These are phyloP conservation scores for Drosophila truncata DNA, from an alignment of 1,140 invertebrate species.

Conservation along the genomic window DNA sequence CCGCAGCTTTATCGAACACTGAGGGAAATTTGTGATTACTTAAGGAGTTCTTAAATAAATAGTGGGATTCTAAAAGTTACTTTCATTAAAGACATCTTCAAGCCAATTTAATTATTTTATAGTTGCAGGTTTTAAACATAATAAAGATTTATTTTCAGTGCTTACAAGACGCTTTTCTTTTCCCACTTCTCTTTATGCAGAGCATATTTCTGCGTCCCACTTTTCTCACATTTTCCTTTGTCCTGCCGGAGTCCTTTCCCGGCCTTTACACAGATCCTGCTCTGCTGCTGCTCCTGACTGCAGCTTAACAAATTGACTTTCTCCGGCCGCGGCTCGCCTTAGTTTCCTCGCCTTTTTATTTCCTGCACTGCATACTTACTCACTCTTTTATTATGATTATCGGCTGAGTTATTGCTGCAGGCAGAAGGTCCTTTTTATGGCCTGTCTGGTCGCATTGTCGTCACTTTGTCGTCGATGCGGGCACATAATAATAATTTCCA, in stretches of 20 bases:
- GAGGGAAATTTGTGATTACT: not conserved
- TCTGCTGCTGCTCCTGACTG: conserved; percentile 44
- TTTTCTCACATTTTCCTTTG: conserved; percentile 54
- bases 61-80: not conserved
- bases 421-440: conserved; percentile 56
- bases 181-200: conserved; percentile 5
- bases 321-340: conserved; percentile 75
- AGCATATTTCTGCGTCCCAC: conserved; percentile 70
- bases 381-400: conserved; percentile 76
- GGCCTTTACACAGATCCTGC: conserved; percentile 17
- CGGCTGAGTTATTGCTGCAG: conserved; percentile 81
- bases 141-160: not conserved
- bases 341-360: conserved; percentile 35
- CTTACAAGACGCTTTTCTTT: conserved; percentile 18
- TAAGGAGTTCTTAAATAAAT: not conserved
- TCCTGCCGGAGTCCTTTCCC: conserved; percentile 16
- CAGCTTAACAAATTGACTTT: conserved; percentile 83
- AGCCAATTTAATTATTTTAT: no score
- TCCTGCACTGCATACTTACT: conserved; percentile 68
- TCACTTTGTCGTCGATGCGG: conserved; percentile 69
- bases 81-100: not conserved
- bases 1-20: conserved; percentile 53
- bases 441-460: conserved; percentile 74
- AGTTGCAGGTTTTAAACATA: no score
- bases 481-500: conserved; percentile 75